phyloP scores from a whole-genome alignment of 2,113 vertebrate species.

The Callipepla squamata region DNA sequence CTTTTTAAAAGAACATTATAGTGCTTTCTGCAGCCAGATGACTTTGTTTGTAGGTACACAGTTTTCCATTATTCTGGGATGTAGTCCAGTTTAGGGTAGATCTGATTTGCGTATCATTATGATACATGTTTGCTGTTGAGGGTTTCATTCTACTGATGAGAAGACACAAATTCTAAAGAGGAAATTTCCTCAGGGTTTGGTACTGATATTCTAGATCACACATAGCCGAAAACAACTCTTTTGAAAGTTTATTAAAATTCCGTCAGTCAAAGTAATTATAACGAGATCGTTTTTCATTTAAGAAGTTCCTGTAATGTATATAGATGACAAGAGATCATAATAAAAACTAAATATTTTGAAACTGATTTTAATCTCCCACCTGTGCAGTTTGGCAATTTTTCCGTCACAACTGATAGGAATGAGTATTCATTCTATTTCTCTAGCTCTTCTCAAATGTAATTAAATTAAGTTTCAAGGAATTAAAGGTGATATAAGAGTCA shows the following conservation, averaged over 20 bases:
- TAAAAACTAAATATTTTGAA: conserved; percentile 48
- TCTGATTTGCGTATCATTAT: background rate
- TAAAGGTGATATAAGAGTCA: background rate
- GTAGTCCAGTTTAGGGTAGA: background rate
- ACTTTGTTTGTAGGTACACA: background rate
- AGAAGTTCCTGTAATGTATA: conserved; percentile 24
- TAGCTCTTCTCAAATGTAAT: background rate
- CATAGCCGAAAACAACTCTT: background rate
- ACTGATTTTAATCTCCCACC: conserved; percentile 59
- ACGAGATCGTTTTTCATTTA: conserved; percentile 35
- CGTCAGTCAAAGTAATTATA: conserved; percentile 36
- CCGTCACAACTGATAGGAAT: background rate
- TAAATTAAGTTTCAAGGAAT: background rate
- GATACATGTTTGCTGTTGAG: background rate
- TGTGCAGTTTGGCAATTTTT: conserved; percentile 49
- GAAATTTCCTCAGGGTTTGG: conserved; percentile 12
- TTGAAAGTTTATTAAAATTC: conserved; percentile 25
- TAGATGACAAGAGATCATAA: conserved; percentile 39
- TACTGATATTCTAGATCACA: background rate
- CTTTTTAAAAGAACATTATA: background rate
- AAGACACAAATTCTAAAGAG: background rate
- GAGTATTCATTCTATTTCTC: background rate
- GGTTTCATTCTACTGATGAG: background rate
- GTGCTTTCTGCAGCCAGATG: background rate
- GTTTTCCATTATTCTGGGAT: background rate